Conservation (phyloP, 37 sponge, comb jelly and placozoan genomes). For the Aphrocallistes beatrix region DNA sequence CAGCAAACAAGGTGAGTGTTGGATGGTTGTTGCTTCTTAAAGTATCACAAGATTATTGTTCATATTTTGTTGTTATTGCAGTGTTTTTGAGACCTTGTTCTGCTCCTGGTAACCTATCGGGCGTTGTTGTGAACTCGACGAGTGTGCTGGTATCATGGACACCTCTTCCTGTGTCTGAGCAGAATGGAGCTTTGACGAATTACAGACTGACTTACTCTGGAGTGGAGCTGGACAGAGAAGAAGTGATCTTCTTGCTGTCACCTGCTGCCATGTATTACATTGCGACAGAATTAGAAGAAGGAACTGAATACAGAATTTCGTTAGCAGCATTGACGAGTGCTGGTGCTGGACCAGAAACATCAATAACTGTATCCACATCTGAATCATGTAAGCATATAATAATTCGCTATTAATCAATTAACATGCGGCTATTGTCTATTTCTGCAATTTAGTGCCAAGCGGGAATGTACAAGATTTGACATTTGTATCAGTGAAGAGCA, state of each 20-base stretch:
- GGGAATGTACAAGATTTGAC: background rate
- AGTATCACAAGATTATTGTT: background rate
- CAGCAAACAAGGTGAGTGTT: background rate
- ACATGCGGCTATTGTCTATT: too few species aligned
- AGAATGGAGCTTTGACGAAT: background rate
- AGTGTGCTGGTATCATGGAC: background rate
- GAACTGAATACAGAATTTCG: background rate
- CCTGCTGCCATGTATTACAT: background rate
- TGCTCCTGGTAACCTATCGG: background rate
- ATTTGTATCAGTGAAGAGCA: background rate
- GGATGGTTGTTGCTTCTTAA: background rate
- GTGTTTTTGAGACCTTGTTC: background rate
- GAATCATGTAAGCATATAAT: constrained; percentile 16
- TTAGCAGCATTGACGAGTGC: background rate
- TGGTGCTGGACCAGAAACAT: background rate
- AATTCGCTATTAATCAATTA: too few species aligned
- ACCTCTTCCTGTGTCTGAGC: background rate
- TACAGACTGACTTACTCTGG: background rate
- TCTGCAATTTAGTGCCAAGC: background rate
- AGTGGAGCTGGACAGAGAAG: background rate
- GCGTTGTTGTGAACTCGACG: background rate
- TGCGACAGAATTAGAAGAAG: background rate
- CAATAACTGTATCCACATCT: background rate
- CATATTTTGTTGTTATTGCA: background rate
- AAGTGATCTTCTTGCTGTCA: background rate